These are phyloP conservation scores for Coilia nasus DNA, from an alignment of 2,797 vertebrate species.

Conservation along the genomic window DNA sequence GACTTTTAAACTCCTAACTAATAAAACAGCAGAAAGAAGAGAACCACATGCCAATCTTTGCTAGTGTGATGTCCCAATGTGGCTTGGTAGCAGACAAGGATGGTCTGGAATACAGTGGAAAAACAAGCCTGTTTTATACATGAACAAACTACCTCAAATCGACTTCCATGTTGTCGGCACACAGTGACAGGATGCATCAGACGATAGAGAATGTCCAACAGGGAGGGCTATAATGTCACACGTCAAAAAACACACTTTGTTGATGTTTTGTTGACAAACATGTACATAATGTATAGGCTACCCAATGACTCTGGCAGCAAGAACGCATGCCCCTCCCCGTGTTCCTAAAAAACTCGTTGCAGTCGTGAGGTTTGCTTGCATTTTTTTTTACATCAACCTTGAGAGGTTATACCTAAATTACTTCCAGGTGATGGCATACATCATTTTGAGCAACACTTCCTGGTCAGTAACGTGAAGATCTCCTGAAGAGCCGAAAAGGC, in stretches of 20 bases:
- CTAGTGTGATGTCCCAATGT: neutral
- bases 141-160: neutral
- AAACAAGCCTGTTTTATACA: neutral
- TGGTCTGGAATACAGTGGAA: neutral
- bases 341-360: neutral
- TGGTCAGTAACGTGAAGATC: constrained; percentile 36
- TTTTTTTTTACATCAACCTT: constrained; percentile 3
- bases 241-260: neutral
- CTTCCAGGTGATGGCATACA: constrained; percentile 14
- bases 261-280: neutral
- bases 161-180: neutral
- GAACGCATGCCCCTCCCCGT: neutral
- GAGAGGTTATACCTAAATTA: neutral
- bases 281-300: constrained; percentile 31
- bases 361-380: constrained; percentile 11
- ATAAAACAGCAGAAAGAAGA: constrained; percentile 2
- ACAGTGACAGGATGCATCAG: neutral
- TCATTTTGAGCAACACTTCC: neutral
- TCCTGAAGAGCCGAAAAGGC: constrained; percentile 15
- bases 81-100: neutral
- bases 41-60: constrained; percentile 1
- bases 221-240: neutral
- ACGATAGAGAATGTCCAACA: neutral
- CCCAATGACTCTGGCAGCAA: neutral
- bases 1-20: constrained; percentile 9